Evolutionary conservation across 2,113 vertebrate genomes (phyloP).

Genomic region (Rhinoderma darwinii): DNA sequence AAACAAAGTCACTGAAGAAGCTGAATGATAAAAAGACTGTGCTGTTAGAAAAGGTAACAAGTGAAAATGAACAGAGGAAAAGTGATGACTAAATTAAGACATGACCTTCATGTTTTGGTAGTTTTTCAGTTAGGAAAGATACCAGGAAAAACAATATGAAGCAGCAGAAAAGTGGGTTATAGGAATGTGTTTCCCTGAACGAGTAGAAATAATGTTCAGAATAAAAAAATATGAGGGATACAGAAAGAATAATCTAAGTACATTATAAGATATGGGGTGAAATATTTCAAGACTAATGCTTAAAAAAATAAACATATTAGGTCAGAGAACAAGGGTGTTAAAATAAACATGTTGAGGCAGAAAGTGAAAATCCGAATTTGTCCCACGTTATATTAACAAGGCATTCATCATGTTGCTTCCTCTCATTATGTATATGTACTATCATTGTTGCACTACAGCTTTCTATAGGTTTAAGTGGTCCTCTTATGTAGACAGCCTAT

Average conservation of each 20-base stretch:
- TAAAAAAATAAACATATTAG: neutral
- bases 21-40: neutral
- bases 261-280: neutral
- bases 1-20: neutral
- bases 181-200: neutral
- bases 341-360: neutral
- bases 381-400: neutral
- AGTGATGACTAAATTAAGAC: neutral
- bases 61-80: neutral
- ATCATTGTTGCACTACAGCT: too few relatives aligned
- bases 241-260: neutral
- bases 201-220: neutral
- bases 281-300: neutral
- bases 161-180: neutral
- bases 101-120: neutral
- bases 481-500: too few relatives aligned
- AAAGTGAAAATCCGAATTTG: neutral
- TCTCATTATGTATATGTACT: too few relatives aligned
- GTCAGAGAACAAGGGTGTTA: neutral
- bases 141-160: neutral
- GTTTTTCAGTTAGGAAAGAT: neutral
- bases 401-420: too few relatives aligned
- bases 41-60: neutral
- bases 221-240: neutral
- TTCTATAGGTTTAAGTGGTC: too few relatives aligned